Evolutionary conservation across 1,140 invertebrate genomes (phyloP).

Genomic region (Galleria mellonella): DNA sequence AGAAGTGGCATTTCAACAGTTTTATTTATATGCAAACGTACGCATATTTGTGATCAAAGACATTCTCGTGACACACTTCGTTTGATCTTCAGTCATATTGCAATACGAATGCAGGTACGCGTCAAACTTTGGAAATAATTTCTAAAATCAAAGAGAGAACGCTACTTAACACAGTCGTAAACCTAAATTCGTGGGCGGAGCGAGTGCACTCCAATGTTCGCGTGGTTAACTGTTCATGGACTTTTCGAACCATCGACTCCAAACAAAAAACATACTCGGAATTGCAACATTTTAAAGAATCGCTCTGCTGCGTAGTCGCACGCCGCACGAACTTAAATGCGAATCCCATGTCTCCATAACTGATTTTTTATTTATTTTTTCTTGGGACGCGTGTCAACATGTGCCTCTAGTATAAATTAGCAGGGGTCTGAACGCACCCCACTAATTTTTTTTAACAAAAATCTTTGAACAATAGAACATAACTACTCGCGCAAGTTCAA

Average conservation of each 20-base stretch:
- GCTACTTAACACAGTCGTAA: slow-evolving; percentile 33
- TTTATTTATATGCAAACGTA: neutral
- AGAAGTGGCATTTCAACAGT: slow-evolving; percentile 8
- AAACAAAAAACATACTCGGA: slow-evolving; percentile 28
- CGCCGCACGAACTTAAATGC: slow-evolving; percentile 37
- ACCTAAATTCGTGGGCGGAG: slow-evolving; percentile 25
- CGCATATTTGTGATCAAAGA: slow-evolving; percentile 17
- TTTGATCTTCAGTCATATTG: slow-evolving; percentile 8
- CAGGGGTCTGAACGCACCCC: slow-evolving; percentile 58
- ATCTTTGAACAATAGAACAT: slow-evolving; percentile 66
- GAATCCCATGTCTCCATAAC: slow-evolving; percentile 56
- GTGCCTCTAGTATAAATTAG: slow-evolving; percentile 69
- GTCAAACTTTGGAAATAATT: slow-evolving; percentile 7
- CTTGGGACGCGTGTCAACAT: slow-evolving; percentile 66
- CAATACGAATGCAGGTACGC: slow-evolving; percentile 5
- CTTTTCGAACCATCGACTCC: slow-evolving; percentile 30
- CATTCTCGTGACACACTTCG: slow-evolving; percentile 4
- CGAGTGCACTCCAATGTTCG: slow-evolving; percentile 20
- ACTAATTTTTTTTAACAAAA: slow-evolving; percentile 61
- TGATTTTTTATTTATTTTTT: slow-evolving; percentile 58
- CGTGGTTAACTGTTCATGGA: neutral
- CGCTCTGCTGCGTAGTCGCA: too few relatives aligned
- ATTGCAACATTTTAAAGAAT: too few relatives aligned
- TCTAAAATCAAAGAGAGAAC: slow-evolving; percentile 28
- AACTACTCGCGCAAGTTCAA: slow-evolving; percentile 64